Base-by-base conservation (phyloP, 2,797 vertebrate genomes). In the Chiloscyllium punctatum region DNA sequence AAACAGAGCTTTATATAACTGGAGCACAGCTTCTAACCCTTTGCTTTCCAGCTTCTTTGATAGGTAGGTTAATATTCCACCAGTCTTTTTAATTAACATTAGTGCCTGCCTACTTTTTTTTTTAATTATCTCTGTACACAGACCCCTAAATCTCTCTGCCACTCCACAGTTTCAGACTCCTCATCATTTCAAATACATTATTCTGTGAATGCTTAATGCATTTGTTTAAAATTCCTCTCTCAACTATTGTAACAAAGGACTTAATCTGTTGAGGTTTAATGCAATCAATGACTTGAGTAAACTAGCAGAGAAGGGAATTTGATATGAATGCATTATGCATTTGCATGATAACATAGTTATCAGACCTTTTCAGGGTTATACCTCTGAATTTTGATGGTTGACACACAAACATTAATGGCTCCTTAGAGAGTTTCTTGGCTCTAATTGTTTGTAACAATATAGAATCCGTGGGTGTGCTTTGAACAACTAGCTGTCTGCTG, bases 191-290 rank as follows among this genome's bases (percentile, higher is more conserved):
- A 7, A 92, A 68, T 25, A 69, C 27, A 66, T 42, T 42, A 42
- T 42, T 68, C 62, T 37, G 3, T 37, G 11, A 92, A 42, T 69
- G 33, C 16, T 88, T 25, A 57, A 69, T 42, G 4, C 0, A 9
- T 69, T 92, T 92, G 62, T 23, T 42, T 69, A 69, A 69, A 92
- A 92, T 42, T 13, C 66, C 90, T 42, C 66, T 11, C 33, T 66
- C 30, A 16, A 9, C 62, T 69, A 42, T 68, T 42, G n/a, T 42
- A 92, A 42, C 9, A 68, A n/a, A 92, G 90, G 16, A 69, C n/a
- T 68, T 92, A 92, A 69, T 68, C 21, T 69, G 90, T 69, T 92
- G 37, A 92, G 33, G 37, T 92, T 69, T 68, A 92, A 69, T 92
- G 9, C 62, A 68, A 68, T 42, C 90, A 92, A 68, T 92, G 62